Percentiles rank a stretch among this genome's conserved stretches.
Conservation (phyloP, 2,113 vertebrate species). For the Sinocyclocheilus anophthalmus region DNA sequence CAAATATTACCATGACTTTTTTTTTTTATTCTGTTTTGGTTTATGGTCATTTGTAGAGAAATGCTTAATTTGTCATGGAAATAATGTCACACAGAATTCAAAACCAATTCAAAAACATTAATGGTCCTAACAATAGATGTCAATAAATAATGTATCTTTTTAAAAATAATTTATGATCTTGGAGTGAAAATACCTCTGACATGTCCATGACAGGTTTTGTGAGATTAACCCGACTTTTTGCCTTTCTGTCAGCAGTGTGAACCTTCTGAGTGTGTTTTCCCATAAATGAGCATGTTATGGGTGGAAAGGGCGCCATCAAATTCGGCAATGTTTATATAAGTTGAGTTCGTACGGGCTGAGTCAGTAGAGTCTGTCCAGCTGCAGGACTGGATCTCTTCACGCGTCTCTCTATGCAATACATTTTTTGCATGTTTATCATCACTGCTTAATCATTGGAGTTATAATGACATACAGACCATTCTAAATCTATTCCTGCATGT, state of each 20-base stretch:
- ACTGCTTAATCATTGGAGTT: not conserved
- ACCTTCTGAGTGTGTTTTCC: not conserved
- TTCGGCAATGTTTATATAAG: slow-evolving; percentile 55
- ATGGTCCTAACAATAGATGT: not conserved
- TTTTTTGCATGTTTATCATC: slow-evolving; percentile 8
- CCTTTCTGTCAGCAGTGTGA: slow-evolving; percentile 4
- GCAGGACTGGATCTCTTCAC: slow-evolving; percentile 44
- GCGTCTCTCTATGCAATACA: not conserved
- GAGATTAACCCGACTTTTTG: not conserved
- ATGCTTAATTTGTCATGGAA: not conserved
- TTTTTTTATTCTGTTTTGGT: too few species aligned
- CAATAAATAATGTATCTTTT: not conserved
- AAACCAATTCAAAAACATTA: too few species aligned
- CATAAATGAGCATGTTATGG: slow-evolving; percentile 8
- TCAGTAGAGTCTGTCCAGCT: slow-evolving; percentile 48
- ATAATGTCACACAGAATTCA: not conserved
- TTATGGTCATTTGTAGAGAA: too few species aligned
- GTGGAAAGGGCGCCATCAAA: slow-evolving; percentile 22
- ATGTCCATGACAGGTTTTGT: not conserved
- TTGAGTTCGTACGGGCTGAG: slow-evolving; percentile 50
- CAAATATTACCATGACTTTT: too few species aligned
- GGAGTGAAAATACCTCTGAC: not conserved
- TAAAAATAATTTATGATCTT: not conserved
- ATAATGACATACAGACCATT: not conserved
- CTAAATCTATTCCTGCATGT: not conserved